phyloP scores from a whole-genome alignment of 1,140 invertebrate species.

The Rhopalosiphum maidis region DNA sequence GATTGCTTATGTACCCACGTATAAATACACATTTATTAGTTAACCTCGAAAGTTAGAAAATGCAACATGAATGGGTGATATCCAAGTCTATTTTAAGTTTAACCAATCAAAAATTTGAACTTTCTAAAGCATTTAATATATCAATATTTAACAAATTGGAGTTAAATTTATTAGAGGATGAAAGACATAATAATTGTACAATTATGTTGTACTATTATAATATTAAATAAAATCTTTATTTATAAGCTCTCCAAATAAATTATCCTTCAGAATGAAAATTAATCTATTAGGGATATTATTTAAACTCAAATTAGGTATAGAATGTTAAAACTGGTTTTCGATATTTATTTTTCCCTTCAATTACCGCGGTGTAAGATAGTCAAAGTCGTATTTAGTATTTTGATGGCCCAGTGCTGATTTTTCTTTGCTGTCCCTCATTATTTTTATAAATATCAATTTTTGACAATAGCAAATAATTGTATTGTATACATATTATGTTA shows the following conservation, averaged over 20 bases:
- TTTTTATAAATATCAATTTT: background rate
- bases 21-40: background rate
- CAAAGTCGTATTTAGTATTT: background rate
- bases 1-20: background rate
- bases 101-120: background rate
- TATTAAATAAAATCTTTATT: background rate
- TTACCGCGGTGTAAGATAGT: background rate
- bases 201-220: background rate
- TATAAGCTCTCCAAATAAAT: background rate
- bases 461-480: background rate
- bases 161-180: background rate
- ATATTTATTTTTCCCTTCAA: too few species aligned
- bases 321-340: background rate
- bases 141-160: background rate
- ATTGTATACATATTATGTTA: background rate
- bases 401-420: background rate
- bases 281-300: background rate
- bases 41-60: background rate
- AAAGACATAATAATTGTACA: background rate
- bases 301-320: background rate
- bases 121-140: background rate
- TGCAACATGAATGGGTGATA: background rate
- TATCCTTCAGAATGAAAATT: background rate
- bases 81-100: background rate
- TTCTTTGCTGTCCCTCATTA: background rate